Conservation (phyloP, 2,113 vertebrate species). For the Hymenochirus boettgeri region DNA sequence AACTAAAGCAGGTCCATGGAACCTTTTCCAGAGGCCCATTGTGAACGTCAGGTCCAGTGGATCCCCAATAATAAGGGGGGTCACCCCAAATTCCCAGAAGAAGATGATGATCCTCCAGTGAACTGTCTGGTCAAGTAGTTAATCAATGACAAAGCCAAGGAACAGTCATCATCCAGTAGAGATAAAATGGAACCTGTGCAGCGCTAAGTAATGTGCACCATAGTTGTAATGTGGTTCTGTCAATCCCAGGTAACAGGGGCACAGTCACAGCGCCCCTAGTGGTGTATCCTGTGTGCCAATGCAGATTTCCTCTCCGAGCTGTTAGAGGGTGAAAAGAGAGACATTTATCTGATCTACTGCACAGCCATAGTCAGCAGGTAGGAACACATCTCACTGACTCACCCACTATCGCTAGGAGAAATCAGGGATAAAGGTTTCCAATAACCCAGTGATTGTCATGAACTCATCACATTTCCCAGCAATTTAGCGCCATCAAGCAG, state of each 20-base stretch:
- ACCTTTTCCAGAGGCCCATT: constrained; percentile 72
- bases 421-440: no score
- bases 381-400: constrained; percentile 21
- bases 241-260: neutral
- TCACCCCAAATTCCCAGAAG: neutral
- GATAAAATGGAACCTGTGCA: no score
- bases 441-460: no score
- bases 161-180: constrained; percentile 30
- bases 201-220: constrained; percentile 24
- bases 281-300: neutral
- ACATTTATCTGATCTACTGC: neutral
- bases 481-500: constrained; percentile 21
- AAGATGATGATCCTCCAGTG: no score
- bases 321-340: constrained; percentile 21
- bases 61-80: constrained; percentile 1
- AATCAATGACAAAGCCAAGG: constrained; percentile 1
- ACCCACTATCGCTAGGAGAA: no score
- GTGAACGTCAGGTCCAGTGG: constrained; percentile 48
- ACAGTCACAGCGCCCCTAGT: neutral
- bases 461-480: constrained; percentile 26
- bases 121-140: neutral
- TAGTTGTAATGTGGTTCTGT: neutral
- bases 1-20: constrained; percentile 63
- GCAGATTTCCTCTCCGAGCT: constrained; percentile 6
- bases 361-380: constrained; percentile 8